phyloP scores from a whole-genome alignment of 2,113 vertebrate genomes.

The Lampris incognitus region DNA sequence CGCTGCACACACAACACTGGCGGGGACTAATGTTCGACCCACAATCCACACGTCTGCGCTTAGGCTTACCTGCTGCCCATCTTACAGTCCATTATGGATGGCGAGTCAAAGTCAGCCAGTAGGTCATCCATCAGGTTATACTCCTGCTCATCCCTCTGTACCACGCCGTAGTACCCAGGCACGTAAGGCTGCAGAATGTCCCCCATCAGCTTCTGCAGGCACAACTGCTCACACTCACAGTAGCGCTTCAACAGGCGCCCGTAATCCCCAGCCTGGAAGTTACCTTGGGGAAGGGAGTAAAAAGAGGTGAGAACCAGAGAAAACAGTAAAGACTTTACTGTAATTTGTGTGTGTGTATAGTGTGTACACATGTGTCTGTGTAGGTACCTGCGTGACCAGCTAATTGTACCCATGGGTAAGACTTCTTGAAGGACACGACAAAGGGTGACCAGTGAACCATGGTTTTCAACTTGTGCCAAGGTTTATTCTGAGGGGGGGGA shows the following conservation, averaged over 20 bases:
- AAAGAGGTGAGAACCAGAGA: background rate
- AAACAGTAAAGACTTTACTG: background rate
- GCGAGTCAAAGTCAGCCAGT: conserved; percentile 87
- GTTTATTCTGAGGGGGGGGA: conserved; percentile 78
- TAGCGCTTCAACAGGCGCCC: conserved; percentile 89
- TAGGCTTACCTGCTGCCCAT: conserved; percentile 90
- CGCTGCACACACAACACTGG: background rate
- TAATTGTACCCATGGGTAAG: conserved; percentile 91
- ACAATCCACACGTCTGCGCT: background rate
- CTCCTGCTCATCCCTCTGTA: conserved; percentile 83
- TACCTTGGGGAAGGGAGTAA: conserved; percentile 76
- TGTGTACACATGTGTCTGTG: background rate
- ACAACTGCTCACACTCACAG: conserved; percentile 88
- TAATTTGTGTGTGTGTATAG: background rate
- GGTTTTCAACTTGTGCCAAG: conserved; percentile 90
- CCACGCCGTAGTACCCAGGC: conserved; percentile 87
- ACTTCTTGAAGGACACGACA: conserved; percentile 88
- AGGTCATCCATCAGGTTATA: conserved; percentile 94
- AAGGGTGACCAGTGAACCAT: conserved; percentile 89
- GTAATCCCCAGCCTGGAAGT: conserved; percentile 88
- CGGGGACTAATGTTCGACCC: background rate
- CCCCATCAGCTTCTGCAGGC: conserved; percentile 85
- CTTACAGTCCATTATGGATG: conserved; percentile 95
- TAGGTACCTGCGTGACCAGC: conserved; percentile 89
- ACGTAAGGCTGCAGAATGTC: conserved; percentile 86